Conservation (phyloP, 2,113 vertebrate species). For the Lasiurus cinereus region DNA sequence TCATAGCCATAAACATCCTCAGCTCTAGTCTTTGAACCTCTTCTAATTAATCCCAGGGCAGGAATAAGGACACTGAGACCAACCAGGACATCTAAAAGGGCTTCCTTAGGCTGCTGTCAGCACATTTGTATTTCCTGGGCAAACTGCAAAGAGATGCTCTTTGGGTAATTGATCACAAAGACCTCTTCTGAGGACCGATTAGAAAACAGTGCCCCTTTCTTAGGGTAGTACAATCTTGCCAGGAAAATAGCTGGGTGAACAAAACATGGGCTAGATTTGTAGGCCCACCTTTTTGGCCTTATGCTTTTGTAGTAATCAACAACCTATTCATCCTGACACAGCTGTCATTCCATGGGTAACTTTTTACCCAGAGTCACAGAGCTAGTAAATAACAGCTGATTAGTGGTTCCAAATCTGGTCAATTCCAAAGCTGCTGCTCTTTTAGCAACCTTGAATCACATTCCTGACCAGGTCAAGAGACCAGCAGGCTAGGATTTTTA, state of each 20-base stretch:
- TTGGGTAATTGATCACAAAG: neutral
- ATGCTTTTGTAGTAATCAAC: neutral
- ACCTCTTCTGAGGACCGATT: neutral
- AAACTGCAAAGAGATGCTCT: neutral
- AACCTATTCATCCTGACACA: neutral
- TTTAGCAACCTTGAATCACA: neutral
- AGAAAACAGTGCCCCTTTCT: neutral
- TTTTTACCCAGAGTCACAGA: constrained; percentile 14
- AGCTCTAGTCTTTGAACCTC: neutral
- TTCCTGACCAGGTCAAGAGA: neutral
- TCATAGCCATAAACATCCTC: neutral
- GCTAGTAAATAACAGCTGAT: neutral
- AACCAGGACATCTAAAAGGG: too few species aligned
- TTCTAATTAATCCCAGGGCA: too few species aligned
- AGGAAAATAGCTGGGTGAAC: neutral
- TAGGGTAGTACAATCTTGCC: neutral
- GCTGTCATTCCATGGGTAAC: neutral
- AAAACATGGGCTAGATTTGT: neutral
- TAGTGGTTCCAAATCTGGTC: neutral
- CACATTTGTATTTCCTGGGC: neutral
- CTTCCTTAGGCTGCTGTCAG: neutral
- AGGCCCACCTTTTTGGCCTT: neutral
- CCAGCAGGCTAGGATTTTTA: neutral
- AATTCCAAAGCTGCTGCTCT: neutral
- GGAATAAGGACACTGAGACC: neutral